Evolutionary conservation across 2,888 invertebrate genomes (phyloP), one percentile per base, ranked within the genome.

Genomic region (Rhagium mordax): DNA sequence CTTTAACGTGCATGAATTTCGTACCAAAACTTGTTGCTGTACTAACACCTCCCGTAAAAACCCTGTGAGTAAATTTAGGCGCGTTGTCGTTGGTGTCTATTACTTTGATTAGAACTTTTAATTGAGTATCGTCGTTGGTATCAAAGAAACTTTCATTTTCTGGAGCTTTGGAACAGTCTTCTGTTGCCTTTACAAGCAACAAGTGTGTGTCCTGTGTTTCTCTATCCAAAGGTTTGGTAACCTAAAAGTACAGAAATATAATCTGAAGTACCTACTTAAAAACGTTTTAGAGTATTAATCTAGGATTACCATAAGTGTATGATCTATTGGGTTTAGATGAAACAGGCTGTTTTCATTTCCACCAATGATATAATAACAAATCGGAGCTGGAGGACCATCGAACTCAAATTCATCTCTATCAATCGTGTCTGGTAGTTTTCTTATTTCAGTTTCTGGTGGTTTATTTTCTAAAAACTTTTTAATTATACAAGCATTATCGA

Each of bases 11-110:
- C 94, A 97, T 95, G 84, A 97, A 95, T 82, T 94, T 93, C 0
- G 94, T 93, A 0, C 97, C 98, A 86, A 97, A 98, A 85, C 96
- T 95, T 0, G 96, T 96, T 77, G 95, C 96, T 0, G 98, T 97
- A 13, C 98, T 97, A 0, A 98, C 95, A 0, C 98, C 98, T 0
- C 98, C 97, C 0, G 98, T 98, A 85, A 98, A 97, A 74, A 96
- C 92, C 78, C 92, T 91, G 74, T 92, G 93, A 2, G 91, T 88
- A 85, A 98, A 98, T 82, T 90, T 90, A 0, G 98, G 98, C 0
- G 95, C 90, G 87, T 98, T 98, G 84, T 98, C 98, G 84, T 98
- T 98, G 1, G 96, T 91, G 83, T 98, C 98, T 53, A 91, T 88
- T 0, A 98, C 94, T 69, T 90, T 90, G 0, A 97, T 89, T 8